Evolutionary conservation across 2,888 invertebrate genomes (phyloP).

Genomic region (Choristoneura rosaceana): DNA sequence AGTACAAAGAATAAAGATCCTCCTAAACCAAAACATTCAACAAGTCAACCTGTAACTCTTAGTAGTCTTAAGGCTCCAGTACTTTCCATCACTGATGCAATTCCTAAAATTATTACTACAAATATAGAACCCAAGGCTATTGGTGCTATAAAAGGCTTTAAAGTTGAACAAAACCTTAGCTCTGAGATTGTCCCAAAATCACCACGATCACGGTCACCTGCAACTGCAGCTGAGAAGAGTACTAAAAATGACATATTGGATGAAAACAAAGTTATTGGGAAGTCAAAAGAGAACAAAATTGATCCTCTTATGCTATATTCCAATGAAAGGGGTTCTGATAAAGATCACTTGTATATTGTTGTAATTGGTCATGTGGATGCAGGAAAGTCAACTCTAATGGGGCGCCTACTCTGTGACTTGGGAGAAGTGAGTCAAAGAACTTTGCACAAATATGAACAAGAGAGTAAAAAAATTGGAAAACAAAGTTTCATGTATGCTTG

Average conservation of each 20-base stretch:
- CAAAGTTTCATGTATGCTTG: conserved; percentile 99
- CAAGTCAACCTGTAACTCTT: conserved; percentile 55
- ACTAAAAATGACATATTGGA: conserved; percentile 70
- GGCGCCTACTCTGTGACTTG: conserved; percentile 94
- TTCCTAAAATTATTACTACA: conserved; percentile 73
- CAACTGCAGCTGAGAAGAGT: conserved; percentile 86
- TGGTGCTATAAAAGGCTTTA: conserved; percentile 86
- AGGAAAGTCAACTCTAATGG: conserved; percentile 99
- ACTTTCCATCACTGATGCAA: conserved; percentile 56
- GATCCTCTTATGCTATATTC: conserved; percentile 88
- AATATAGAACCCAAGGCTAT: conserved; percentile 74
- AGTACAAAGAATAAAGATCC: conserved; percentile 67
- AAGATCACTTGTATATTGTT: conserved; percentile 95
- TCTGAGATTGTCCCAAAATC: conserved; percentile 75
- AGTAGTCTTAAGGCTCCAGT: conserved; percentile 64
- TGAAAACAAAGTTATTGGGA: conserved; percentile 74
- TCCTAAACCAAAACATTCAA: conserved; percentile 49
- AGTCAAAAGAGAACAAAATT: conserved; percentile 82
- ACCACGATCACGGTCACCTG: conserved; percentile 89
- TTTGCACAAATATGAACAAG: conserved; percentile 99
- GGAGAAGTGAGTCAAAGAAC: conserved; percentile 94
- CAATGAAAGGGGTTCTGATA: conserved; percentile 91
- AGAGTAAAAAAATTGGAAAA: conserved; percentile 98
- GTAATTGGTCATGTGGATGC: conserved; percentile 99
- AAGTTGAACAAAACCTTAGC: conserved; percentile 66